Percentiles rank a stretch among this genome's conserved stretches.
Evolutionary conservation across 2,888 invertebrate species (phyloP).

Genomic region (Mythimna lalbum): DNA sequence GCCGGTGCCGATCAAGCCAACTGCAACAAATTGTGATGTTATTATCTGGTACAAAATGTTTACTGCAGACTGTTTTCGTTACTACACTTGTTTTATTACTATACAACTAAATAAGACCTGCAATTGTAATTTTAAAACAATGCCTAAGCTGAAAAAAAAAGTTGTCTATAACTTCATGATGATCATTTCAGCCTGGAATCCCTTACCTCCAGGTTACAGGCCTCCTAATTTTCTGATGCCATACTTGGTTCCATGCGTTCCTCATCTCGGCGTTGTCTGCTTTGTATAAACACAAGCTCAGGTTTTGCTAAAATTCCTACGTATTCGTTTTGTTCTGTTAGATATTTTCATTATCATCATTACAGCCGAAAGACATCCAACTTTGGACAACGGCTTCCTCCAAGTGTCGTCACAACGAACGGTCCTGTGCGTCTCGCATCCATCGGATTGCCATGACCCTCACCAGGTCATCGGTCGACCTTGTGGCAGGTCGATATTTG

Average conservation of each 20-base stretch:
- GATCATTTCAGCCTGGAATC: neutral
- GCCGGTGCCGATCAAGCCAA: conserved; percentile 83
- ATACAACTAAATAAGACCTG: neutral
- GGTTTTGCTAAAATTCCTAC: too few species aligned
- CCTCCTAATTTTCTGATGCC: neutral
- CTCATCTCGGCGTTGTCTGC: neutral
- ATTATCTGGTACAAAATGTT: conserved; percentile 42
- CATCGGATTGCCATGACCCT: too few species aligned
- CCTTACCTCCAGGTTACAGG: neutral
- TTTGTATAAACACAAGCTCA: neutral
- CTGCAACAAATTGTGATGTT: conserved; percentile 68
- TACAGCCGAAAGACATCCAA: too few species aligned
- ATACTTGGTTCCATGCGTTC: neutral
- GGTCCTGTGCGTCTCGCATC: too few species aligned
- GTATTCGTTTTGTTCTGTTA: too few species aligned
- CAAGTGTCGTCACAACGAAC: too few species aligned
- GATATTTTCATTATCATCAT: too few species aligned
- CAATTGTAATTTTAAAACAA: too few species aligned
- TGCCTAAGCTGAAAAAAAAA: neutral
- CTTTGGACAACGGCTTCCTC: too few species aligned
- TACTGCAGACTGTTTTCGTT: neutral
- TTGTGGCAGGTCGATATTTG: too few species aligned
- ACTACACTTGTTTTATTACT: neutral
- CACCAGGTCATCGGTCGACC: too few species aligned
- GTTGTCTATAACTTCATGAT: neutral